Base-by-base conservation (phyloP, 2,113 vertebrate species). In the Ciconia stormi region DNA sequence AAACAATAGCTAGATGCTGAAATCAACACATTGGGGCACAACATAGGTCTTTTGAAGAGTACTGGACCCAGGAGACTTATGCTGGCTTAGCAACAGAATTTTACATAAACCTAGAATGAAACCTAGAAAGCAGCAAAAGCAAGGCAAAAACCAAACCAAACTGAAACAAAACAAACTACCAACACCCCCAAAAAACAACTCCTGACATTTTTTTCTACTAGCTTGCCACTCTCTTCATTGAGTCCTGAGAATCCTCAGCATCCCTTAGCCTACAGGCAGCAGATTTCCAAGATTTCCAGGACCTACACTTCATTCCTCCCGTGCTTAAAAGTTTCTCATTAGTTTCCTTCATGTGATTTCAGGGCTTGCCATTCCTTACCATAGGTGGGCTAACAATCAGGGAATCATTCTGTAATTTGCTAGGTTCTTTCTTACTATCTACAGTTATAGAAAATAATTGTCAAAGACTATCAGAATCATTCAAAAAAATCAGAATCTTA, bases 181-280 rank as follows among this genome's bases (percentile, higher is more conserved):
- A 65, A n/a, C 19, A 49, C 9, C 7, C 20, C 25, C 3, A 10
- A 55, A 25, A 30, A 11, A 2, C 6, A 6, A 3, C 16, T 3
- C 8, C 19, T 40, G 10, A 29, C 30, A 20, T 22, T 65, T 58
- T 11, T 82, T 66, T 74, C 59, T 82, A 38, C 10, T 16, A 34
- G 21, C 22, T 66, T 65, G 61, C 22, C 30, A 19, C 6, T 50
- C 17, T 42, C 25, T 32, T 73, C 44, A 73, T 12, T 36, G 44
- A 44, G 44, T 26, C 14, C 36, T 44, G 26, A 50, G 36, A 50
- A 38, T 50, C 44, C 7, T 74, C 38, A 38, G 53, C 27, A 38
- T 16, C 22, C 27, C 18, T 74, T 32, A 52, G 38, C 10, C 22
- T 27, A 44, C 11, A 66, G 59, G 58, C 12, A 38, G 9, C 27